phyloP scores from a whole-genome alignment of 2,797 vertebrate species.

The Limosa lapponica region DNA sequence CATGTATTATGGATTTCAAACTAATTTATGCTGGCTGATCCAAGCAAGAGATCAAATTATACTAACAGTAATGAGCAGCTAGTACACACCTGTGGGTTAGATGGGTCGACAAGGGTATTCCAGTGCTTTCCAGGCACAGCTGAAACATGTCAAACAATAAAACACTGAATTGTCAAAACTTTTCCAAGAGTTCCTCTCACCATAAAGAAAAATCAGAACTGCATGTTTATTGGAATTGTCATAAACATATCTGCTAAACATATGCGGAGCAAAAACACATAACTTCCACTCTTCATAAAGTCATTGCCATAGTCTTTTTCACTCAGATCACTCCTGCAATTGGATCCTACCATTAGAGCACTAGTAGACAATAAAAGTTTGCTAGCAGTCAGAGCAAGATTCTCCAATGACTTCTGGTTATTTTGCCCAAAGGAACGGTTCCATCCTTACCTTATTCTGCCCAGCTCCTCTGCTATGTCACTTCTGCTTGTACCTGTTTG shows the following conservation, averaged over 20 bases:
- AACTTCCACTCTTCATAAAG: neutral
- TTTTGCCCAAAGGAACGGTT: neutral
- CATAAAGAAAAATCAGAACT: neutral
- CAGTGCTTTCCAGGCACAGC: neutral
- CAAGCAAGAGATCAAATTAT: neutral
- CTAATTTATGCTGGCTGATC: neutral
- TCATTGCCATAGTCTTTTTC: neutral
- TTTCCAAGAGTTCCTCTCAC: neutral
- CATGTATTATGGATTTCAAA: neutral
- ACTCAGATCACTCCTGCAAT: neutral
- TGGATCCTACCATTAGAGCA: neutral
- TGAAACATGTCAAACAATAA: neutral
- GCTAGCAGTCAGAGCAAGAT: neutral
- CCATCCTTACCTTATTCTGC: neutral
- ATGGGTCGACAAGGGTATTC: neutral
- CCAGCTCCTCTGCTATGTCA: neutral
- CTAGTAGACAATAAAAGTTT: neutral
- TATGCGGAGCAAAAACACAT: neutral
- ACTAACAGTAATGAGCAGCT: neutral
- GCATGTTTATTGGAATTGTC: rapidly evolving
- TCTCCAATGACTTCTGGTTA: neutral
- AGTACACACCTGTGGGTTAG: rapidly evolving
- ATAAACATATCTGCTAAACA: neutral
- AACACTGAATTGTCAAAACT: neutral
- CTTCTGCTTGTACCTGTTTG: neutral